Evolutionary conservation across 2,888 invertebrate genomes (phyloP), one percentile per base, ranked within the genome.

Genomic region (Macaria notata): DNA sequence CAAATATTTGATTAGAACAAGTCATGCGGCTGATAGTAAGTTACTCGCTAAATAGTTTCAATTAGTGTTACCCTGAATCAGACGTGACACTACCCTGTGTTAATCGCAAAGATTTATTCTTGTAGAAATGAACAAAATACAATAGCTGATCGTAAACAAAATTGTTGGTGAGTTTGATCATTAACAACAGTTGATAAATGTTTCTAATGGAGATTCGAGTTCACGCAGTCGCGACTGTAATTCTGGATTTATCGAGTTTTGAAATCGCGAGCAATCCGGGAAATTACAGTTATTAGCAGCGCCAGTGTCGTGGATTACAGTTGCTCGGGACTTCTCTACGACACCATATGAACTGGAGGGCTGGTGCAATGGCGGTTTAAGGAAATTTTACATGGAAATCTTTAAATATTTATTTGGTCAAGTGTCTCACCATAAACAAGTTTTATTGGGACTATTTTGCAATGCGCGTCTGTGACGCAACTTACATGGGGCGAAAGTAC

Each of bases 261-360:
- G 56, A 51, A 59, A 56, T 61, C 64, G 54, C 55, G 39, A 50
- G 49, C 55, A 61, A 59, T 59, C 47, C 51, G 42, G 48, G 54
- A 56, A 60, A 64, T 62, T 54, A 54, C n/a, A 48, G 56, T 60
- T 61, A 60, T 59, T 61, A 63, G 47, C 50, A 39, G 46, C 43
- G 57, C 45, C 43, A 36, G 44, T 60, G 56, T 53, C 55, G 55
- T 46, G 60, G 63, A 64, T 63, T 63, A 54, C 59, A 59, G 58
- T 62, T 63, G 43, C 38, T 44, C 43, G 31, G 29, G 44, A 54
- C 46, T 54, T 59, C 31, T 48, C 47, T 36, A 51, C 54, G 51
- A 42, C 31, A 36, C 33, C 33, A 36, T 36, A 36, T n/a, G 30
- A 45, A 30, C 19, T 29, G 29, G 47, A 54, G 54, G 50, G 59